Base-by-base conservation (phyloP, 2,797 vertebrate species). In the Eidolon dupreanum region DNA sequence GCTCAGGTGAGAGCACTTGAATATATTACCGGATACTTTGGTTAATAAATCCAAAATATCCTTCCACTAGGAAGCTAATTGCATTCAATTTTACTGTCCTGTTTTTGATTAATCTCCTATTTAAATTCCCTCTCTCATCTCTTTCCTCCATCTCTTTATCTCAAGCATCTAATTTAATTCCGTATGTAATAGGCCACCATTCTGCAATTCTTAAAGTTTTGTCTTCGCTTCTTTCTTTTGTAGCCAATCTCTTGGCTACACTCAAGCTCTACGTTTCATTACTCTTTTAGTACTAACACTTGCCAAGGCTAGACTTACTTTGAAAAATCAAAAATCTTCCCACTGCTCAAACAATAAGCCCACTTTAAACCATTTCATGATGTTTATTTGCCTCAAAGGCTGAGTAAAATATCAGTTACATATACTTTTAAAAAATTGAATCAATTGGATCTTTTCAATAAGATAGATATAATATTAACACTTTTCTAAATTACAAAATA, bases 371-470 rank as follows among this genome's bases (percentile, higher is more conserved):
- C 7, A 8, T 59, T 82, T 65, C 36, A 70, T 61, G 16, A 33
- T 65, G 46, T 55, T n/a, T 81, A 91, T 83, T 87, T 95, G 28
- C n/a, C 38, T 55, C 33, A 46, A 90, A n/a, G 53, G n/a, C 6
- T 61, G n/a, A 88, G 75, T 46, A 70, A 83, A 88, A 59, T 4
- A 79, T 75, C 78, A 88, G 33, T 73, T 38, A 73, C 4, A 26
- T 15, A 59, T 9, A 46, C 22, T 91, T 91, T 91, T 57, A 59
- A 49, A 92, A 91, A 94, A 82, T 8, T 31, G 20, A 96, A 61
- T 61, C 36, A 86, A 20, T 31, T 78, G 4, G 12, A 38, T 5
- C 3, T 24, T 84, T 94, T 81, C 43, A 65, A 24, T 41, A 77
- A 88, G 20, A 79, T 17, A 36, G 17, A 8, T 73, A 61, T 5